These are phyloP conservation scores for Aphelenchoides besseyi DNA, from an alignment of 1,140 invertebrate genomes.

Conservation along the genomic window DNA sequence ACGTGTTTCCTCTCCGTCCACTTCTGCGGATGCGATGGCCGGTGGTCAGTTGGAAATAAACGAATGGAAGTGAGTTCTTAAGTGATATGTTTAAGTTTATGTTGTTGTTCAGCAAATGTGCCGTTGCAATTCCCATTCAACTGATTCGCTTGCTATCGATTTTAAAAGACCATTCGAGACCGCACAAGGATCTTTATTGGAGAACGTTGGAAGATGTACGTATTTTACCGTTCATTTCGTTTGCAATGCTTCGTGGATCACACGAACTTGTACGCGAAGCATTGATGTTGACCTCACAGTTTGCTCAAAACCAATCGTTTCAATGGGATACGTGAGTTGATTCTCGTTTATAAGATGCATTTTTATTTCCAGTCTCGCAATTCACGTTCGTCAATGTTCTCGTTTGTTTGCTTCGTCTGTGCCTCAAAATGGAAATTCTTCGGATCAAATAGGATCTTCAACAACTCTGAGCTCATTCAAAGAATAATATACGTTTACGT, in stretches of 20 bases:
- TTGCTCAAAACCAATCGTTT: slow-evolving; percentile 44
- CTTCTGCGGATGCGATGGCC: slow-evolving; percentile 6
- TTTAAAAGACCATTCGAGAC: slow-evolving; percentile 46
- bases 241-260: slow-evolving; percentile 32
- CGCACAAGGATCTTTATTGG: slow-evolving; percentile 48
- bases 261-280: slow-evolving; percentile 33
- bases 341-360: neutral
- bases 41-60: neutral
- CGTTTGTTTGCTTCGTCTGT: neutral
- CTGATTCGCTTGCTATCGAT: slow-evolving; percentile 37
- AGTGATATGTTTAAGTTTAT: neutral
- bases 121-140: slow-evolving; percentile 38
- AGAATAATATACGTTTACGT: neutral
- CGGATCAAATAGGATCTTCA: neutral
- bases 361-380: neutral
- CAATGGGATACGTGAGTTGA: slow-evolving; percentile 19
- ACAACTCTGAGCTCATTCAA: neutral
- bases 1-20: neutral
- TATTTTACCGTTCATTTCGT: slow-evolving; percentile 38
- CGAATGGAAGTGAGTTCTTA: slow-evolving; percentile 3
- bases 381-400: neutral
- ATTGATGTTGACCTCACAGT: slow-evolving; percentile 42
- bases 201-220: slow-evolving; percentile 30
- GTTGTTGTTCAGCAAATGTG: slow-evolving; percentile 35
- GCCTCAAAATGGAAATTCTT: neutral